Evolutionary conservation across 2,888 invertebrate genomes (phyloP), one percentile per base, ranked within the genome.

Genomic region (Microplitis manilae): DNA sequence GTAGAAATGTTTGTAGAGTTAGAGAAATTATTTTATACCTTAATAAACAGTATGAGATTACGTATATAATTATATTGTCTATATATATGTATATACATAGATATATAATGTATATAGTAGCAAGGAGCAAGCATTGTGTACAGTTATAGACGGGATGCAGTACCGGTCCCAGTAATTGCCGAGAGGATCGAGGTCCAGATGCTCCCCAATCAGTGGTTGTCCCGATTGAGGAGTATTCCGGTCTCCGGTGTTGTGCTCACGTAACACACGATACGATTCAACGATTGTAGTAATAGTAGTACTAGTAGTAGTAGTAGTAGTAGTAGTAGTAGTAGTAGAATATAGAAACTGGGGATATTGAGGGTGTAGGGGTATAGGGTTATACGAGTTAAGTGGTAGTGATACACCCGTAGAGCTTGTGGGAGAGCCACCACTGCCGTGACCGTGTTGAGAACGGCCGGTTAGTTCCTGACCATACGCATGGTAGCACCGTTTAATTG

Each of bases 401-500:
- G 72, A 70, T 76, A 17, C 41, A 40, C 71, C 61, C 75, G 61
- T 40, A 73, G 77, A 77, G 81, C 78, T 79, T 84, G 80, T 81
- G 79, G 85, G 83, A 75, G 83, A 50, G 50, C 50, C 50, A 50
- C 50, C 50, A 13, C 50, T 50, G 50, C 84, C 86, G 85, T 86
- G 86, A 85, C 82, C 87, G 86, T 84, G 86, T 87, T 85, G 85
- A 86, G 85, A 87, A 87, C 85, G 88, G 85, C 87, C 88, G 87
- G 88, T 88, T 88, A 88, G 88, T 85, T 87, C 86, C 88, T 85
- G 85, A 85, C 85, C 87, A 85, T 86, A 90, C 90, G 90, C 89
- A 90, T 90, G 88, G 86, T 82, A 85, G 89, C 87, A 88, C 88
- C 88, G 88, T 89, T 90, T 90, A 90, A 90, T 90, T 90, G 90